Conservation (phyloP, 2,797 vertebrate genomes). For the Xerus rutilus region DNA sequence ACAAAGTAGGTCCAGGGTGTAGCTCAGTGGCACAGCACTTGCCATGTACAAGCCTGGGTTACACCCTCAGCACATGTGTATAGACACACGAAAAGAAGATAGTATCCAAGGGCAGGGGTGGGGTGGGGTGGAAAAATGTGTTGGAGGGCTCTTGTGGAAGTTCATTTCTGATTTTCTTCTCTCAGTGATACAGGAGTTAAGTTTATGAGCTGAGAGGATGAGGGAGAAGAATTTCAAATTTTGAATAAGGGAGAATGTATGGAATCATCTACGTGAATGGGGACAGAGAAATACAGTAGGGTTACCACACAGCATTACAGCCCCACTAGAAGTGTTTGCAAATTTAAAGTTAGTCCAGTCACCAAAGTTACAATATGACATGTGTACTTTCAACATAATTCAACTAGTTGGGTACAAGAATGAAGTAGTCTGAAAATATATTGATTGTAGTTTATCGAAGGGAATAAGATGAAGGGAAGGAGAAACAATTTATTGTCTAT, state of each 20-base stretch:
- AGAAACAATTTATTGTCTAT: not conserved
- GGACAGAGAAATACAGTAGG: not conserved
- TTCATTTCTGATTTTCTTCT: constrained; percentile 15
- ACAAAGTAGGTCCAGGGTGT: not conserved
- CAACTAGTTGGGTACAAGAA: not conserved
- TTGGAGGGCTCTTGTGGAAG: not conserved
- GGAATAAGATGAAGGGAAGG: not conserved
- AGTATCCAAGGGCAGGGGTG: not conserved
- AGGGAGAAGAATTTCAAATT: not conserved
- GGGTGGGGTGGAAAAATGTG: not conserved
- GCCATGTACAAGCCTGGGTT: not conserved
- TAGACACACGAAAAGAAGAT: not conserved
- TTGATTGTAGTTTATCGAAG: no score
- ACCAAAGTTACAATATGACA: not conserved
- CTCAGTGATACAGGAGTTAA: not conserved
- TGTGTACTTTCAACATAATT: constrained; percentile 1
- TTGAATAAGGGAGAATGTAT: not conserved
- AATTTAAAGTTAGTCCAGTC: not conserved
- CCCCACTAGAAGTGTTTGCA: not conserved
- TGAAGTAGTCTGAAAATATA: constrained; percentile 25
- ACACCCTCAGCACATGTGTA: not conserved
- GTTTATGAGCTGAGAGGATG: not conserved
- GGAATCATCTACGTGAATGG: not conserved
- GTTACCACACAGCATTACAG: not conserved
- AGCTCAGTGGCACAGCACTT: not conserved